A percentile compares a stretch with the other conserved stretches of the same genome.
These are phyloP conservation scores for Allolobophora icterica DNA, from an alignment of 2,888 invertebrate genomes.

Conservation along the genomic window DNA sequence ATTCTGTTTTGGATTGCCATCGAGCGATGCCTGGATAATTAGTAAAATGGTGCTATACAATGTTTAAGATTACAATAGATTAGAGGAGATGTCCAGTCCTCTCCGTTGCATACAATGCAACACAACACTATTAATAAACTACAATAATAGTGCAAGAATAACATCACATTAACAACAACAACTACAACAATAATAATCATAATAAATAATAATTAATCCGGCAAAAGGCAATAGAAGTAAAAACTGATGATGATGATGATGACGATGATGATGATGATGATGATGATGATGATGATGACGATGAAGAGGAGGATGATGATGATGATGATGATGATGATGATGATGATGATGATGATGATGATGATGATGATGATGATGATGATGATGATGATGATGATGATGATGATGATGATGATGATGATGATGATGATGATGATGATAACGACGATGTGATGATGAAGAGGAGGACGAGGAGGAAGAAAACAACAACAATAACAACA, in stretches of 20 bases:
- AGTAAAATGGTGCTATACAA: no score
- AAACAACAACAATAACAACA: background rate
- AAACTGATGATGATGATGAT: slow-evolving; percentile 30
- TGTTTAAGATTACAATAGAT: no score
- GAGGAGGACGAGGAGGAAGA: background rate
- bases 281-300: slow-evolving; percentile 23
- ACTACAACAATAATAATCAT: no score
- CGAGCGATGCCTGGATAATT: no score
- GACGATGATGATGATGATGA: slow-evolving; percentile 31
- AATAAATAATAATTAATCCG: no score
- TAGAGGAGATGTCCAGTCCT: no score
- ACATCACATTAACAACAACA: no score
- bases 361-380: slow-evolving; percentile 30
- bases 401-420: background rate
- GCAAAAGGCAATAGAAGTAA: no score
- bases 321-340: slow-evolving; percentile 32
- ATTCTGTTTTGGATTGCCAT: no score
- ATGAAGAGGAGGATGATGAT: slow-evolving; percentile 31
- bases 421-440: background rate
- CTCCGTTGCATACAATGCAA: no score
- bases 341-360: slow-evolving; percentile 28
- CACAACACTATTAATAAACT: no score
- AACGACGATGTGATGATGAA: background rate
- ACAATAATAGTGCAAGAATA: no score
- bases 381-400: slow-evolving; percentile 19